Percentiles rank a stretch among this genome's conserved stretches.
phyloP scores from a whole-genome alignment of 2,888 invertebrate genomes.

The Rhamnusium bicolor region DNA sequence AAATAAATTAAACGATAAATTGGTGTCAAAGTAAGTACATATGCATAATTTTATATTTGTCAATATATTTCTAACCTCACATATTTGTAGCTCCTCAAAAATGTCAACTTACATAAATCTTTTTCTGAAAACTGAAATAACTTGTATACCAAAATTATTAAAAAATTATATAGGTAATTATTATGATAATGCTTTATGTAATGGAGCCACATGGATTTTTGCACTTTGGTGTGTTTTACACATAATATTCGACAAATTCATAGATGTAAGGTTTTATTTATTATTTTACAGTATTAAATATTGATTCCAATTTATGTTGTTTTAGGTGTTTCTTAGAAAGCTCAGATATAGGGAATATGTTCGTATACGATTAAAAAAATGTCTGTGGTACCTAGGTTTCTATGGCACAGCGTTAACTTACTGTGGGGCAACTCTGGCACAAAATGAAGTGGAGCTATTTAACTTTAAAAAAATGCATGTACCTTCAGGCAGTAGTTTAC shows the following conservation, averaged over 20 bases:
- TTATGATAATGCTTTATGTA: slow-evolving; percentile 66
- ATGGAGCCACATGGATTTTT: slow-evolving; percentile 66
- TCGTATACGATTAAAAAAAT: slow-evolving; percentile 59
- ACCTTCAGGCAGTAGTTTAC: slow-evolving; percentile 41
- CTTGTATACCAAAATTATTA: slow-evolving; percentile 63
- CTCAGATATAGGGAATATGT: slow-evolving; percentile 62
- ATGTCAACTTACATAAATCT: slow-evolving; percentile 55
- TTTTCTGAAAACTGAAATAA: slow-evolving; percentile 65
- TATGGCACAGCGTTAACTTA: slow-evolving; percentile 61
- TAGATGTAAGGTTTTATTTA: slow-evolving; percentile 58
- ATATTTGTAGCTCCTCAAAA: slow-evolving; percentile 31
- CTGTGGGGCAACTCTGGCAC: slow-evolving; percentile 60
- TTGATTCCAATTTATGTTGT: slow-evolving; percentile 35
- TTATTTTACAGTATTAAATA: neutral
- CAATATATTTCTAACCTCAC: slow-evolving; percentile 25
- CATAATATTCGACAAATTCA: slow-evolving; percentile 60
- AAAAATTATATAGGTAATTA: slow-evolving; percentile 63
- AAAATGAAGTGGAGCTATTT: slow-evolving; percentile 60
- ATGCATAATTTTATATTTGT: slow-evolving; percentile 2
- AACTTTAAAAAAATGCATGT: slow-evolving; percentile 54
- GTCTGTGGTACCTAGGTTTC: slow-evolving; percentile 65
- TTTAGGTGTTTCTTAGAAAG: slow-evolving; percentile 62
- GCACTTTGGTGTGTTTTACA: slow-evolving; percentile 64
- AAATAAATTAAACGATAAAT: slow-evolving; percentile 6
- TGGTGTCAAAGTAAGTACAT: slow-evolving; percentile 16